A percentile compares a stretch with the other conserved stretches of the same genome.
Evolutionary conservation across 2,113 vertebrate species (phyloP).

Genomic region (Anolis carolinensis): DNA sequence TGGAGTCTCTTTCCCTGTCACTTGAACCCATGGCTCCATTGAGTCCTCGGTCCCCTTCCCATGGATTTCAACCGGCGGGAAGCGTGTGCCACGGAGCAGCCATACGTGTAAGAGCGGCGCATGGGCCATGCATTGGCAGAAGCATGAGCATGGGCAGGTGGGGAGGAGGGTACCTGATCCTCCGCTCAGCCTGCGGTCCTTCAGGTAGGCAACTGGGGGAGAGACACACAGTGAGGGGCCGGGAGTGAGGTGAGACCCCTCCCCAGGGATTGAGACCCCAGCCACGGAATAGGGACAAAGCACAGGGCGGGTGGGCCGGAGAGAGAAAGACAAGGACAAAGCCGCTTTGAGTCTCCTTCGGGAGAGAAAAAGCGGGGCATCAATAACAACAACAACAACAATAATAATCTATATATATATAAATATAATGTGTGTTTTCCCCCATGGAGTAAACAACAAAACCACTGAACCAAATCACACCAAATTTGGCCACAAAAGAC

Average conservation of each 20-base stretch:
- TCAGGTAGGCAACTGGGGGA: constrained; percentile 95
- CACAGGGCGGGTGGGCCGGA: constrained; percentile 48
- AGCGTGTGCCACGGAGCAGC: constrained; percentile 57
- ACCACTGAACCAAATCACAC: too few relatives aligned
- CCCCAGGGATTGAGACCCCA: too few relatives aligned
- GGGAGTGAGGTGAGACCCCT: not conserved
- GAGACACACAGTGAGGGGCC: constrained; percentile 55
- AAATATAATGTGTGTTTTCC: too few relatives aligned
- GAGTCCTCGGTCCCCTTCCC: too few relatives aligned
- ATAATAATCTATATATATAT: too few relatives aligned
- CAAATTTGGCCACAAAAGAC: too few relatives aligned
- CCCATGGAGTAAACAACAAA: too few relatives aligned
- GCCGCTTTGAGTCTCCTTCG: not conserved
- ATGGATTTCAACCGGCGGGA: not conserved
- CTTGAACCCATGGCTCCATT: too few relatives aligned
- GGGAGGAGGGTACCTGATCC: constrained; percentile 86
- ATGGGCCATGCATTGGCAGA: constrained; percentile 50
- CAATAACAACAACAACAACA: too few relatives aligned
- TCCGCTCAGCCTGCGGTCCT: constrained; percentile 98
- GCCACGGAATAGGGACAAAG: too few relatives aligned
- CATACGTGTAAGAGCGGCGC: not conserved
- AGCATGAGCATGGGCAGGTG: constrained; percentile 20
- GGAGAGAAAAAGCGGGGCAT: too few relatives aligned
- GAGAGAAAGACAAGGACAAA: constrained; percentile 15
- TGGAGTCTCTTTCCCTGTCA: too few relatives aligned